Evolutionary conservation across 2,113 vertebrate genomes (phyloP).

Genomic region (Sinocyclocheilus grahami): DNA sequence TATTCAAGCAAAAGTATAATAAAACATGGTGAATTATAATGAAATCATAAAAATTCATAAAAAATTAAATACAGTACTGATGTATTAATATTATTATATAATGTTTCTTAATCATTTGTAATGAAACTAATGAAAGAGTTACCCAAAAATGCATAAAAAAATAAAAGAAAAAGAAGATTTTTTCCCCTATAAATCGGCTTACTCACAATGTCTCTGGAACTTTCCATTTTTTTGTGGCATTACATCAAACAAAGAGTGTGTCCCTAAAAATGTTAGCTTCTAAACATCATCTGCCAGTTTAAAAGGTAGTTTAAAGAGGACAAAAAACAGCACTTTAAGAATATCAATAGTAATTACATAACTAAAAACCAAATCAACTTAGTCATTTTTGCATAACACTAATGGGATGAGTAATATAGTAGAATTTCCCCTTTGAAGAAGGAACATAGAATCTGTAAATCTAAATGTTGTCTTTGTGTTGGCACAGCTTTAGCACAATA

Average conservation of each 20-base stretch:
- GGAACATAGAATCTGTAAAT: slow-evolving; percentile 15
- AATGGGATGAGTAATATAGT: neutral
- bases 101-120: neutral
- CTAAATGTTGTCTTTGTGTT: slow-evolving; percentile 23
- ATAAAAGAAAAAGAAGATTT: neutral
- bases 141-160: neutral
- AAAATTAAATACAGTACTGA: neutral
- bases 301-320: neutral
- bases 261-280: neutral
- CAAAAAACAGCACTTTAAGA: neutral
- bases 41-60: neutral
- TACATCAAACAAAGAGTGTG: neutral
- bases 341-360: neutral
- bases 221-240: neutral
- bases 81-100: neutral
- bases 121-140: neutral
- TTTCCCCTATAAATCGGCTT: neutral
- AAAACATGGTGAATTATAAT: neutral
- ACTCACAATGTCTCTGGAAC: neutral
- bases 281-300: neutral
- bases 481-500: slow-evolving; percentile 20
- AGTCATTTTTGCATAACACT: neutral
- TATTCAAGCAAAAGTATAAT: neutral
- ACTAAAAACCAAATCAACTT: neutral
- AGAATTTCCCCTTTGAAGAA: neutral